These are phyloP conservation scores for Ammospiza maritima DNA, from an alignment of 2,797 vertebrate species.

Conservation along the genomic window DNA sequence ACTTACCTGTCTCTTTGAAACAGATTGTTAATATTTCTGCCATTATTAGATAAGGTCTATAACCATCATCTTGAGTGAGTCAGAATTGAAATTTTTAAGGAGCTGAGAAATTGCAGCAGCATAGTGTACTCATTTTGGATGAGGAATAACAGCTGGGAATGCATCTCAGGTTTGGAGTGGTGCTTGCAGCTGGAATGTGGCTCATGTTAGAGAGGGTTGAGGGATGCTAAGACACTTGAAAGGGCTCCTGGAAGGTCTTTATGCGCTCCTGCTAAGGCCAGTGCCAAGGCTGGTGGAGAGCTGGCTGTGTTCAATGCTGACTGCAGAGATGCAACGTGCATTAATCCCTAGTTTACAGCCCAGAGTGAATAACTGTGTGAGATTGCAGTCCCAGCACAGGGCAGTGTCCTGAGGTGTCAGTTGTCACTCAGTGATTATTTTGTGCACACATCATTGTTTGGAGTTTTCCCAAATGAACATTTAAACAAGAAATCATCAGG, in stretches of 20 bases:
- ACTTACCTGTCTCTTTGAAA: not conserved
- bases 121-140: not conserved
- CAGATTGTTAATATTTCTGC: not conserved
- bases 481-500: not conserved
- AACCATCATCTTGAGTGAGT: not conserved
- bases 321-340: not conserved
- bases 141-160: not conserved
- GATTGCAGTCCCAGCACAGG: not conserved
- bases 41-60: not conserved
- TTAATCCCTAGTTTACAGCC: not conserved
- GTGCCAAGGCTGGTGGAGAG: not conserved
- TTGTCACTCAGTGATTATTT: not conserved
- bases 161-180: not conserved
- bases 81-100: not conserved
- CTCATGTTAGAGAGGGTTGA: not conserved
- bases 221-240: not conserved
- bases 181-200: not conserved
- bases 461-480: fast-evolving
- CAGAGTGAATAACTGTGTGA: not conserved
- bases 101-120: not conserved
- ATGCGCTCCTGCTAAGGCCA: not conserved
- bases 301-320: not conserved
- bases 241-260: not conserved
- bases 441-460: not conserved
- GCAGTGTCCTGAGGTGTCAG: not conserved